These are phyloP conservation scores for Synergus itoensis DNA, from an alignment of 2,888 invertebrate genomes.

Conservation along the genomic window DNA sequence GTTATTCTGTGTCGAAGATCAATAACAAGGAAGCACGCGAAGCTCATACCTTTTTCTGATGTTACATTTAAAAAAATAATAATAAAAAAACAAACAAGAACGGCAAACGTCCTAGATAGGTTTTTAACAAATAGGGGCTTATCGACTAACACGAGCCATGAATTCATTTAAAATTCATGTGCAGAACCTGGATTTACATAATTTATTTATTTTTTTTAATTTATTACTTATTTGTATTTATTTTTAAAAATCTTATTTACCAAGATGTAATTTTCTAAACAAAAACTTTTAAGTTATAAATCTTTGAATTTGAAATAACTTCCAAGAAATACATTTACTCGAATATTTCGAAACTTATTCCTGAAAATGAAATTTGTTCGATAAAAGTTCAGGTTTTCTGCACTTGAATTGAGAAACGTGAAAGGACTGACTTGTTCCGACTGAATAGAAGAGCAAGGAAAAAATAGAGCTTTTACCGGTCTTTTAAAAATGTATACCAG, in stretches of 20 bases:
- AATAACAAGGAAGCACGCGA: constrained; percentile 21
- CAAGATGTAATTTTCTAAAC: no score
- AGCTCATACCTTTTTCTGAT: constrained; percentile 21
- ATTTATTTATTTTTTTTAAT: background rate
- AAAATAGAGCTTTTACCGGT: constrained; percentile 30
- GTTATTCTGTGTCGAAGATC: constrained; percentile 23
- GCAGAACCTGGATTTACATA: background rate
- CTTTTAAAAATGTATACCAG: constrained; percentile 34
- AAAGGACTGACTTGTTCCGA: constrained; percentile 10
- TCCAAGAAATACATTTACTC: no score
- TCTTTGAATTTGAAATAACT: no score
- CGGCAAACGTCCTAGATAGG: background rate
- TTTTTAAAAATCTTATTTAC: background rate
- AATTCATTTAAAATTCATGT: background rate
- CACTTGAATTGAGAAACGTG: background rate
- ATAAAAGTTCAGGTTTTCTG: constrained; percentile 13
- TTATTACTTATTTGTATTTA: background rate
- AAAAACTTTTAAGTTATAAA: no score
- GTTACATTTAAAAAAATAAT: constrained; percentile 9
- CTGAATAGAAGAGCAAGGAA: constrained; percentile 27
- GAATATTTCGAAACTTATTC: background rate
- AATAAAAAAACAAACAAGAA: background rate
- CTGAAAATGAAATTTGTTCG: background rate
- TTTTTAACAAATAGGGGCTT: background rate
- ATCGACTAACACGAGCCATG: background rate